Percentiles rank a stretch among this genome's conserved stretches.
Evolutionary conservation across 2,888 invertebrate genomes (phyloP).

Genomic region (Cephonodes hylas): DNA sequence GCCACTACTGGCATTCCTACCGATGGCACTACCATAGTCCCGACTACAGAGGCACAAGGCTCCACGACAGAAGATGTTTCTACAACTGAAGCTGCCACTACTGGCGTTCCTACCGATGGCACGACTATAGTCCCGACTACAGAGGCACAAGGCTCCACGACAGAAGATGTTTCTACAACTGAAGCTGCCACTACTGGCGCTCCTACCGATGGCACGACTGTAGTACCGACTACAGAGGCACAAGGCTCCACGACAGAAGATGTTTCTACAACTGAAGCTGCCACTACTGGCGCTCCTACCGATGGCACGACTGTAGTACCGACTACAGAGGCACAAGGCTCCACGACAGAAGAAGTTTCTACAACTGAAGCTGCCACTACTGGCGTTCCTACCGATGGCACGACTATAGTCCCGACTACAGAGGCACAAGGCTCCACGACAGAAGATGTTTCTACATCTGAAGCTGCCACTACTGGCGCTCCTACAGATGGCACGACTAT

Average conservation of each 20-base stretch:
- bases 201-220: too few relatives aligned
- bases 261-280: too few relatives aligned
- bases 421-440: neutral
- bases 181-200: neutral
- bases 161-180: neutral
- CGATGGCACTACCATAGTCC: too few relatives aligned
- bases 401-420: too few relatives aligned
- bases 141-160: neutral
- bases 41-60: too few relatives aligned
- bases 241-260: too few relatives aligned
- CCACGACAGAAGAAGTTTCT: neutral
- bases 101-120: too few relatives aligned
- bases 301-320: neutral
- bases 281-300: neutral
- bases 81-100: slow-evolving; percentile 7
- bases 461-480: neutral
- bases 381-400: neutral
- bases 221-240: too few relatives aligned
- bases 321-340: neutral
- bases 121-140: too few relatives aligned
- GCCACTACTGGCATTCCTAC: neutral
- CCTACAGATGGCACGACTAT: neutral
- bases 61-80: neutral
- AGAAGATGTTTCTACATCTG: neutral
- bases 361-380: neutral